These are phyloP conservation scores for Staurois parvus DNA, from an alignment of 2,797 vertebrate genomes.

Conservation along the genomic window DNA sequence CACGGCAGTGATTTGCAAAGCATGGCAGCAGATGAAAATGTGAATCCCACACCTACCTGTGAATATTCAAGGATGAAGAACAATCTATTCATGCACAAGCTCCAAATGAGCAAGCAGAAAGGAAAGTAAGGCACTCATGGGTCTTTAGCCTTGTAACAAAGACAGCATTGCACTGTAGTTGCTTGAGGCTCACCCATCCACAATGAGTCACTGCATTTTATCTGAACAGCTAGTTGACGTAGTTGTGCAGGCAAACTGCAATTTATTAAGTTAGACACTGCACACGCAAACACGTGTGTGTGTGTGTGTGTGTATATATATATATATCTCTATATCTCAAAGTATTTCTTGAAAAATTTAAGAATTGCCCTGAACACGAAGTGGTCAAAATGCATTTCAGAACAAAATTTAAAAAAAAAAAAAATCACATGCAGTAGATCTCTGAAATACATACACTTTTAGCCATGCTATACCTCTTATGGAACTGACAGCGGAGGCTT, in stretches of 20 bases:
- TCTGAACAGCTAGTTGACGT: not conserved
- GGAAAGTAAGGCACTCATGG: slow-evolving; percentile 15
- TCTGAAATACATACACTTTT: no score
- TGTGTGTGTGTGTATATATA: no score
- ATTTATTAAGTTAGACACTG: not conserved
- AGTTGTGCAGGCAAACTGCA: not conserved
- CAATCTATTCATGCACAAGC: not conserved
- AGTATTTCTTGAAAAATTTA: not conserved
- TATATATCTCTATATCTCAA: no score
- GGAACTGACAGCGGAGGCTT: no score
- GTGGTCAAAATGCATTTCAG: no score
- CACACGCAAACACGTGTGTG: no score
- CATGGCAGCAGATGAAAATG: not conserved
- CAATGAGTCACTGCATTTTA: not conserved
- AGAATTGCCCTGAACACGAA: no score
- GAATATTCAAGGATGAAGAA: slow-evolving; percentile 24
- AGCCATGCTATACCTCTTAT: no score
- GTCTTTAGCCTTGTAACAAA: slow-evolving; percentile 18
- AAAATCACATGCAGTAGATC: no score
- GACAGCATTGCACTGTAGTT: not conserved
- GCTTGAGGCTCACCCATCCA: not conserved
- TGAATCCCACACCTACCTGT: slow-evolving; percentile 16
- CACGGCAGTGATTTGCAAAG: not conserved
- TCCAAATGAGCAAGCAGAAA: slow-evolving; percentile 12
- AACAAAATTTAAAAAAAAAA: no score